Conservation (phyloP, 2,113 vertebrate species). For the Bufo bufo region DNA sequence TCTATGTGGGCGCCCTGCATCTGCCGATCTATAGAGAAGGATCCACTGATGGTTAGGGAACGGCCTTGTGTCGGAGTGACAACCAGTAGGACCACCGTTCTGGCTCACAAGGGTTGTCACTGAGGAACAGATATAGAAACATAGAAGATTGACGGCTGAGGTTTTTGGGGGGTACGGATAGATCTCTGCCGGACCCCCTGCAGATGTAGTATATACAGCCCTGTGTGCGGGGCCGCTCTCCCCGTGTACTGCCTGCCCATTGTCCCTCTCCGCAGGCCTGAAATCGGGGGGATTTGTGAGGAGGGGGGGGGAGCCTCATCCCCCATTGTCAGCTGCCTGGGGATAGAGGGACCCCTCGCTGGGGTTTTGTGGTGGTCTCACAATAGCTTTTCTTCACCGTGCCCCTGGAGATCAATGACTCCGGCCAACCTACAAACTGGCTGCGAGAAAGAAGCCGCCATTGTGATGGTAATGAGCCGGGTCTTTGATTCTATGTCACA, state of each 20-base stretch:
- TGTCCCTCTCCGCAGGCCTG: slow-evolving; percentile 7
- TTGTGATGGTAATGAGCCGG: slow-evolving; percentile 18
- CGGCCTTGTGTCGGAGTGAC: no score
- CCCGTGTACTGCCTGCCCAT: not conserved
- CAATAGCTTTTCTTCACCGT: slow-evolving; percentile 11
- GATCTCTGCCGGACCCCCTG: no score
- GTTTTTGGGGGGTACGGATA: no score
- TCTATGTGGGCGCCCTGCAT: no score
- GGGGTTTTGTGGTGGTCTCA: slow-evolving; percentile 34
- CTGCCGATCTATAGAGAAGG: no score
- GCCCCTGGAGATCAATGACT: not conserved
- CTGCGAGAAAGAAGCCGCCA: not conserved
- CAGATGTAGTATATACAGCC: no score
- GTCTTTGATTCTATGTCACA: not conserved
- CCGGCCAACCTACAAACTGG: slow-evolving; percentile 11
- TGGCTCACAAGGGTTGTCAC: no score
- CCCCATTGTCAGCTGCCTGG: slow-evolving; percentile 20
- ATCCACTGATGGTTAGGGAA: no score
- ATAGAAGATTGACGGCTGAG: no score
- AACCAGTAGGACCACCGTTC: no score
- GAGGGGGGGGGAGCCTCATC: slow-evolving; percentile 4
- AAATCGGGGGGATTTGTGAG: not conserved
- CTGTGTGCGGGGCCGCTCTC: no score
- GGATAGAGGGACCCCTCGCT: slow-evolving; percentile 27
- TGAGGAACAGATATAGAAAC: no score